phyloP scores from a whole-genome alignment of 1,140 invertebrate genomes.

The Drosophila biarmipes region DNA sequence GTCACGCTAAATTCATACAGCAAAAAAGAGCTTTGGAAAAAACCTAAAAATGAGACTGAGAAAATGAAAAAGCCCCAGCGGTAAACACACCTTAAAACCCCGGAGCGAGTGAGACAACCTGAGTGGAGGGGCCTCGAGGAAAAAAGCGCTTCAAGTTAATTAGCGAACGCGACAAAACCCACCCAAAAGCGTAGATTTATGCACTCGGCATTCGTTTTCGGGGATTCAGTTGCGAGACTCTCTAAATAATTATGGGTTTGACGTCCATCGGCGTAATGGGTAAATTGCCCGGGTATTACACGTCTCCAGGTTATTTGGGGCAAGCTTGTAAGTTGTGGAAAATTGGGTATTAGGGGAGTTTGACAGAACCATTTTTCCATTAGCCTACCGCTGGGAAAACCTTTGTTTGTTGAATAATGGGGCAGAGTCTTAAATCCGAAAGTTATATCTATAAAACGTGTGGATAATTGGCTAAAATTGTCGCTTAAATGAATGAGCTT shows the following conservation, averaged over 20 bases:
- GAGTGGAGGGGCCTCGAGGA: constrained; percentile 8
- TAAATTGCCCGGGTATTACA: constrained; percentile 34
- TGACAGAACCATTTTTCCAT: not conserved
- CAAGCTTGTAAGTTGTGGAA: constrained; percentile 2
- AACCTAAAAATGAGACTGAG: constrained; percentile 24
- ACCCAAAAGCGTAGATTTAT: constrained; percentile 74
- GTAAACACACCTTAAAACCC: constrained; percentile 74
- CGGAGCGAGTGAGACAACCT: constrained; percentile 14
- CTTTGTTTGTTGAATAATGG: not conserved
- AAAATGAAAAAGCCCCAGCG: constrained; percentile 43
- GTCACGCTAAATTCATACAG: constrained; percentile 79
- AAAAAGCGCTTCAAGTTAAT: constrained; percentile 67
- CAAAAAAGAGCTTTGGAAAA: constrained; percentile 24
- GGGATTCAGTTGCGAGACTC: not conserved
- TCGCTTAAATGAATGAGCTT: not conserved
- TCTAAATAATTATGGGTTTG: constrained; percentile 27
- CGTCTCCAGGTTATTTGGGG: constrained; percentile 9
- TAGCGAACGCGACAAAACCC: constrained; percentile 77
- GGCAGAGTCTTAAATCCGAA: not conserved
- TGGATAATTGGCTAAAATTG: constrained; percentile 16
- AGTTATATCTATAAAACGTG: constrained; percentile 13
- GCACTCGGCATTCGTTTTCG: constrained; percentile 47
- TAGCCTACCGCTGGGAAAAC: not conserved
- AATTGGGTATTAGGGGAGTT: constrained; percentile 5
- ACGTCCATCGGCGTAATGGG: constrained; percentile 54